phyloP scores from a whole-genome alignment of 1,140 invertebrate species.

The Eupeodes corollae region DNA sequence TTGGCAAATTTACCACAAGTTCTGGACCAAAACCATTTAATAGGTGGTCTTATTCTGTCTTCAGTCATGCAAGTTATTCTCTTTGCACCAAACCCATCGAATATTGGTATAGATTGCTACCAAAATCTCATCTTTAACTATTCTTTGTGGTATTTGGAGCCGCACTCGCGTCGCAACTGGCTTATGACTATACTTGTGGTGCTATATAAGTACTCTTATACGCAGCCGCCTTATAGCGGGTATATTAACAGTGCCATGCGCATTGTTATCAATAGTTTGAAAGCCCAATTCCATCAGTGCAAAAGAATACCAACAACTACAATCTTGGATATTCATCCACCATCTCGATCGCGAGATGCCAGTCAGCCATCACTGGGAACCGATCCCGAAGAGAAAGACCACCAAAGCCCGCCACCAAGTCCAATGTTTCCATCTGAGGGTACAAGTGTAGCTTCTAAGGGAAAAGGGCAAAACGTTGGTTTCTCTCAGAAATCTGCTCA shows the following conservation, averaged over 20 bases:
- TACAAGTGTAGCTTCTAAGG: conserved; percentile 32
- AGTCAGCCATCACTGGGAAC: conserved; percentile 63
- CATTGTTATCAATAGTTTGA: conserved; percentile 88
- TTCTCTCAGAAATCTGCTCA: conserved; percentile 29
- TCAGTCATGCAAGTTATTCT: conserved; percentile 77
- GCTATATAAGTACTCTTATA: conserved; percentile 96
- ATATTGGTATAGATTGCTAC: conserved; percentile 33
- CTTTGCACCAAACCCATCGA: conserved; percentile 64
- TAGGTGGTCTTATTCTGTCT: conserved; percentile 76
- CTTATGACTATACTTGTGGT: conserved; percentile 86
- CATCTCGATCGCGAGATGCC: conserved; percentile 60
- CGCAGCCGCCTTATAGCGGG: conserved; percentile 62
- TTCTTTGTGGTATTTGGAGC: conserved; percentile 79
- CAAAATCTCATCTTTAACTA: conserved; percentile 45
- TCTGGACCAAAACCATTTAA: conserved; percentile 85
- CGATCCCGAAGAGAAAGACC: conserved; percentile 40
- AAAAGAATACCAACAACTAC: conserved; percentile 65
- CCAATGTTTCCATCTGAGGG: conserved; percentile 36
- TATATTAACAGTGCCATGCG: conserved; percentile 73
- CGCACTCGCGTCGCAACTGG: conserved; percentile 79
- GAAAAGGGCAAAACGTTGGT: conserved; percentile 32
- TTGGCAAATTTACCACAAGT: conserved; percentile 85
- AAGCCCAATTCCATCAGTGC: conserved; percentile 81
- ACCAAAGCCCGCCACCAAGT: conserved; percentile 30
- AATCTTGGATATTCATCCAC: conserved; percentile 47